Base-by-base conservation (phyloP, 2,797 vertebrate species). In the Micrastur ruficollis region DNA sequence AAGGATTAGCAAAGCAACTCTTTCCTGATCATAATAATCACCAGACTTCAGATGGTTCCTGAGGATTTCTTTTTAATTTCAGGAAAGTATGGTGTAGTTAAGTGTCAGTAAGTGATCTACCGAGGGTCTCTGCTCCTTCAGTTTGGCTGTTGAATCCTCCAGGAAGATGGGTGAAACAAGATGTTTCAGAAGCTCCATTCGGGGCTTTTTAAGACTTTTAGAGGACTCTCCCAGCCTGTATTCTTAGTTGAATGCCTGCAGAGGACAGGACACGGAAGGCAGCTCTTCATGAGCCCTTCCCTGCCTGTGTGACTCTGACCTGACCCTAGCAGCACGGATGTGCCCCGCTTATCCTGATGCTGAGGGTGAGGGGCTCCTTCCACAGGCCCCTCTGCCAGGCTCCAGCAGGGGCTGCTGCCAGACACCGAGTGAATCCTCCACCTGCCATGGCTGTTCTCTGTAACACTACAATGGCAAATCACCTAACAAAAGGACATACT, bases 361-460 rank as follows among this genome's bases (percentile, higher is more conserved):
- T 42, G 31, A 38, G n/a, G 13, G 31, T 25, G 34, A 67, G 52
- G 55, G 11, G 32, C 21, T 79, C 21, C 53, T 59, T 79, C 42
- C 38, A 8, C 9, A 49, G 20, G 70, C 5, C 12, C 8, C 0
- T 1, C 4, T 0, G 40, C 40, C 40, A 22, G 16, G 4, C 21
- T 42, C 20, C 58, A 68, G 25, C 67, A 55, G 68, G 6, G 29
- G 23, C 68, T 61, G 52, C 50, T 81, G 55, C 67, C 71, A 65
- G n/a, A 58, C 50, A 53, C 58, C 52, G 55, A 55, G 63, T 1
- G 5, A 44, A 67, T 31, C 16, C 65, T 78, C 15, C 20, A 1
- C 46, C 26, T 8, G 8, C 66, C 71, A 15, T 6, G 9, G 1
- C 46, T 36, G 5, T 18, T 47, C 50, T 59, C 53, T n/a, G 8